Base-by-base conservation (phyloP, 2,888 invertebrate species). In the Hoplodrina blanda region DNA sequence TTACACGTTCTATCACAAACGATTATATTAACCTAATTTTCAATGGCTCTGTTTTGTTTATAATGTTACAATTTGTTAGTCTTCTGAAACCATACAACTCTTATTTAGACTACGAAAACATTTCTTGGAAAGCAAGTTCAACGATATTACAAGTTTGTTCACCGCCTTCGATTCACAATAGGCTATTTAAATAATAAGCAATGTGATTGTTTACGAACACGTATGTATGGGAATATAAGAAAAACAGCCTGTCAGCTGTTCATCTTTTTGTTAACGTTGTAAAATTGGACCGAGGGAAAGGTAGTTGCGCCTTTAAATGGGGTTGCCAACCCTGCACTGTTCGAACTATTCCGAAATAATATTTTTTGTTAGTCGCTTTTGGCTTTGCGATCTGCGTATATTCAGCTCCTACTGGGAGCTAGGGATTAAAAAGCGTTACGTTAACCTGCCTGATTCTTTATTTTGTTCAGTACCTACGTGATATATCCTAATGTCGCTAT, bases 191-290 rank as follows among this genome's bases (percentile, higher is more conserved):
- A 78, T 74, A 73, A 73, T 73, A 62, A 73, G 67, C 62, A 60
- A 60, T 66, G 59, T 72, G 62, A 76, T 82, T 82, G 81, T 80
- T 76, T 81, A 55, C 68, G 60, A 69, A 62, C 64, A 50, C 41
- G 69, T 68, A 60, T 79, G 69, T 68, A 60, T 79, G 65, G 60
- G 79, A 76, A 69, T 66, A n/a, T 52, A 71, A 67, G 66, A 64
- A 73, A 83, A 77, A 73, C 73, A 50, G 46, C 11, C 54, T 70
- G 67, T 74, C 70, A 80, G 63, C 69, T 73, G 76, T 70, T 73
- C 70, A 70, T 70, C 57, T 73, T 73, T 67, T 74, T 70, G 61
- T 69, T n/a, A 17, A 17, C 46, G 54, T 76, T 76, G 69, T 80
- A 83, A 80, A 78, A 76, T 54, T 53, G 53, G 44, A 46, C 61